phyloP scores from a whole-genome alignment of 2,797 vertebrate species.

The Urocyon cinereoargenteus region DNA sequence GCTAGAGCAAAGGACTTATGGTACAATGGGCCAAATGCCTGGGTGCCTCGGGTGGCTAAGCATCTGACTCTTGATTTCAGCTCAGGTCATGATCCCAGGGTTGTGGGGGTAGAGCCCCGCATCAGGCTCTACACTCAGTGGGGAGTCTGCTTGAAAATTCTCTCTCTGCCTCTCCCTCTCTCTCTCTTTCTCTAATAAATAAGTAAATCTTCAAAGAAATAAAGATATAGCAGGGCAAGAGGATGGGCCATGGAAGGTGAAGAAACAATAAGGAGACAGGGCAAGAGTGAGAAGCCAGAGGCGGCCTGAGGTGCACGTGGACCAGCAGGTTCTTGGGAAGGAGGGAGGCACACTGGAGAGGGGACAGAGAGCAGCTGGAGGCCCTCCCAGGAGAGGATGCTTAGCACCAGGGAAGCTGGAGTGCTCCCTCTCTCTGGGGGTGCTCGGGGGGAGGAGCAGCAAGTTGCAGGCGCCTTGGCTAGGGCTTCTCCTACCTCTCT shows the following conservation, averaged over 20 bases:
- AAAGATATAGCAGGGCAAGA: background rate
- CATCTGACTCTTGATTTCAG: background rate
- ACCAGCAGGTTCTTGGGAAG: background rate
- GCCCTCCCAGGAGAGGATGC: background rate
- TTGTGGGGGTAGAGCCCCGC: background rate
- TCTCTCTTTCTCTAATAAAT: background rate
- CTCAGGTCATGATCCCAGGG: background rate
- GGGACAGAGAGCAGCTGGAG: background rate
- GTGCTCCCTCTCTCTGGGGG: background rate
- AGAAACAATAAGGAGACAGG: background rate
- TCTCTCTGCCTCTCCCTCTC: background rate
- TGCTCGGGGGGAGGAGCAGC: background rate
- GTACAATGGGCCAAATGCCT: background rate
- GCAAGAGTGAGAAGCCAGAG: background rate
- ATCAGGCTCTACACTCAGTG: background rate
- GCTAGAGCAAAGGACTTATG: background rate
- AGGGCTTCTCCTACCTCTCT: background rate
- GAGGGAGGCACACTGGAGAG: background rate
- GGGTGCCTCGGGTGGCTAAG: background rate
- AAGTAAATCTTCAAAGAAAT: background rate
- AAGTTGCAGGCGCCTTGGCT: background rate
- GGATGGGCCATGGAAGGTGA: background rate
- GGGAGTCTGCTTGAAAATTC: background rate
- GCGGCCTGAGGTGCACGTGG: rapidly evolving
- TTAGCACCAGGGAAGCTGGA: background rate